Evolutionary conservation across 2,888 invertebrate genomes (phyloP).

Genomic region (Tetragnatha montana): DNA sequence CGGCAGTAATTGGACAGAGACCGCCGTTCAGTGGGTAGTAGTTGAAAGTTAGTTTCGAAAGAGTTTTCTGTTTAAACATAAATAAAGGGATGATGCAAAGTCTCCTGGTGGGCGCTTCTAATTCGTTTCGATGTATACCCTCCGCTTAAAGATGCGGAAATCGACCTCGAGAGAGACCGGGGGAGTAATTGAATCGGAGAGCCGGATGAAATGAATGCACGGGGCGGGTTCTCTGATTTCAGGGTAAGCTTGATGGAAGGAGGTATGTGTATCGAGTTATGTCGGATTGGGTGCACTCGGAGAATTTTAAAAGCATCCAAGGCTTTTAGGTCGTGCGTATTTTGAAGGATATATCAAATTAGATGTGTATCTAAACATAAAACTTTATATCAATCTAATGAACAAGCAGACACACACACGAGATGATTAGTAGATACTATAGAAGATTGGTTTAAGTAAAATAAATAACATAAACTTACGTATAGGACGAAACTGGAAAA

Average conservation of each 20-base stretch:
- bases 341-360: too few species aligned
- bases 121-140: neutral
- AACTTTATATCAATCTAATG: too few species aligned
- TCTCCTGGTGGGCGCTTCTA: neutral
- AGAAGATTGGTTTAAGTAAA: too few species aligned
- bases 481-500: too few species aligned
- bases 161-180: neutral
- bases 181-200: neutral
- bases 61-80: neutral
- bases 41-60: neutral
- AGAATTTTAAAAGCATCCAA: neutral
- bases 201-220: neutral
- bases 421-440: too few species aligned
- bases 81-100: neutral
- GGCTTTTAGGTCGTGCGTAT: neutral
- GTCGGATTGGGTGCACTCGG: neutral
- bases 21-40: neutral
- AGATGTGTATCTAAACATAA: too few species aligned
- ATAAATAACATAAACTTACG: too few species aligned
- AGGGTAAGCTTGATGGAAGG: neutral
- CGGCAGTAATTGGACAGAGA: slow-evolving; percentile 42
- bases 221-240: neutral
- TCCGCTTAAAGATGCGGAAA: neutral
- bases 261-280: neutral
- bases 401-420: too few species aligned